These are phyloP conservation scores for Leptopilina boulardi DNA, from an alignment of 1,140 invertebrate species.

Conservation along the genomic window DNA sequence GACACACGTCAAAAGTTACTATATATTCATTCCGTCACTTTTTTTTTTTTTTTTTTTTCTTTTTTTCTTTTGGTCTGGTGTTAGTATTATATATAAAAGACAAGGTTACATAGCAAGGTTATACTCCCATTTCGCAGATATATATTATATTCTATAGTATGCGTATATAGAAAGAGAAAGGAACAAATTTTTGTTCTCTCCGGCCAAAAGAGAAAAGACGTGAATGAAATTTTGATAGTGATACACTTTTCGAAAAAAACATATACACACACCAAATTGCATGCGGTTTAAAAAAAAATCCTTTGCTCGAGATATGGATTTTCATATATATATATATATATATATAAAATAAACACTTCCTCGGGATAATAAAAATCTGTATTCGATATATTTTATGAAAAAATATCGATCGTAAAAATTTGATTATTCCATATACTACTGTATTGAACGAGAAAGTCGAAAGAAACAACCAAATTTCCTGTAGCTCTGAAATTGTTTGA, in stretches of 20 bases:
- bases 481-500: background rate
- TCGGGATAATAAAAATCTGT: too few relatives aligned
- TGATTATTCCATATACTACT: background rate
- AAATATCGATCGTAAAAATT: background rate
- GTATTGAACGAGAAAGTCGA: background rate
- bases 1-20: slow-evolving; percentile 44
- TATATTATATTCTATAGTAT: background rate
- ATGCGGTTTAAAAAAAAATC: too few relatives aligned
- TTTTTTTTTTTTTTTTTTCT: too few relatives aligned
- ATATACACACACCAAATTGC: too few relatives aligned
- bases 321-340: too few relatives aligned
- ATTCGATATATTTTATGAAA: background rate
- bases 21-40: slow-evolving; percentile 49
- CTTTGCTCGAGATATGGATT: too few relatives aligned
- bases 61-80: too few relatives aligned
- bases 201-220: slow-evolving; percentile 36
- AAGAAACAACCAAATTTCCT: background rate
- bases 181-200: slow-evolving; percentile 29
- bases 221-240: slow-evolving; percentile 34
- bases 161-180: slow-evolving; percentile 36
- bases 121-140: slow-evolving; percentile 26
- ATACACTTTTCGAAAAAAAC: slow-evolving; percentile 39
- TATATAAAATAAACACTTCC: too few relatives aligned
- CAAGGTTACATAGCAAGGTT: slow-evolving; percentile 72
- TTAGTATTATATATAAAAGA: too few relatives aligned